phyloP scores from a whole-genome alignment of 2,888 invertebrate species.

The Ypsolopha sequella region DNA sequence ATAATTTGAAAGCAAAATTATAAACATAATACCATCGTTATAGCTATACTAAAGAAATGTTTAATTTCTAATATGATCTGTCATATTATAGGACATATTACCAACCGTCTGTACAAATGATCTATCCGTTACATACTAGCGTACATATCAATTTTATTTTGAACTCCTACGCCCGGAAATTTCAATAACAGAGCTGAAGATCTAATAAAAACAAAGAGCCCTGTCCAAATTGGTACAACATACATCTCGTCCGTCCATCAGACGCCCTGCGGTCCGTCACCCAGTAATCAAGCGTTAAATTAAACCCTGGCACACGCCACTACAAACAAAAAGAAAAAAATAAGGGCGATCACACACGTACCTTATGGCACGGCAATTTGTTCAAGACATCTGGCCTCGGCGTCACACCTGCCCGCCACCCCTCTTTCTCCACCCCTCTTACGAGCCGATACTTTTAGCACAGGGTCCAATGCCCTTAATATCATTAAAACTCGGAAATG shows the following conservation, averaged over 20 bases:
- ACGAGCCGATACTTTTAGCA: constrained; percentile 43
- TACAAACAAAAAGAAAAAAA: constrained; percentile 19
- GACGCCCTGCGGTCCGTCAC: constrained; percentile 14
- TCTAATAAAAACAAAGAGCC: background rate
- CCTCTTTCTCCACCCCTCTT: constrained; percentile 14
- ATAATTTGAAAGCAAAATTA: too few species aligned
- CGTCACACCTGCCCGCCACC: constrained; percentile 56
- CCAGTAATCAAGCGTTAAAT: constrained; percentile 69
- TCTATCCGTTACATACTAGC: too few species aligned
- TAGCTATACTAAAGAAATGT: too few species aligned
- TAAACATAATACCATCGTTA: too few species aligned
- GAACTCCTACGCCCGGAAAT: too few species aligned
- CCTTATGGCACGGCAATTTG: constrained; percentile 67
- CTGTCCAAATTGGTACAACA: constrained; percentile 1
- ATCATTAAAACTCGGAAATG: constrained; percentile 66
- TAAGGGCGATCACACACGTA: constrained; percentile 62
- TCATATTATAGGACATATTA: too few species aligned
- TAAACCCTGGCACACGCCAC: constrained; percentile 69
- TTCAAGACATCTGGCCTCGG: constrained; percentile 69
- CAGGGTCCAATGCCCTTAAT: constrained; percentile 56
- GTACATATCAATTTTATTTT: too few species aligned
- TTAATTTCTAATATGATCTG: too few species aligned
- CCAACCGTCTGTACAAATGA: too few species aligned
- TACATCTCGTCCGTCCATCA: constrained; percentile 53
- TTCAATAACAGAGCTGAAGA: too few species aligned